Base-by-base conservation (phyloP, 2,113 vertebrate species). In the Hystrix brachyura region DNA sequence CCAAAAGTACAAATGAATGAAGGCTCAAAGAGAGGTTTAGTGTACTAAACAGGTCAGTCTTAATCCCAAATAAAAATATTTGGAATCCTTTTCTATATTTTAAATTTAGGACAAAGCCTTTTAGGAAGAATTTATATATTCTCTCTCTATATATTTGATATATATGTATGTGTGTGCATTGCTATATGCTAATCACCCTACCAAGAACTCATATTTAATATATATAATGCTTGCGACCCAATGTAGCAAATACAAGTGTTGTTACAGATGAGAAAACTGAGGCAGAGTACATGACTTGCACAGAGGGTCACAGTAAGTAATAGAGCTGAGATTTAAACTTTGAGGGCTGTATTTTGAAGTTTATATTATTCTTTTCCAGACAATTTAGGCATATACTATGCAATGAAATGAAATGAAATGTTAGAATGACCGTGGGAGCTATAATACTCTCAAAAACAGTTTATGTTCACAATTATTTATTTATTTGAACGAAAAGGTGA, bases 101-200 rank as follows among this genome's bases (percentile, higher is more conserved):
- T 48, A 71, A 96, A 38, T 96, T 90, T 83, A 94, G 72, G 84
- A 91, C 38, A 90, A 89, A 86, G 17, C 1, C 3, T 95, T 65
- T 93, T 89, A 59, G 48, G 43, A 93, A 17, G 23, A 81, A 94
- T 76, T 84, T 76, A 94, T 48, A 46, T 27, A 19, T 9, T 53
- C 27, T 86, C 29, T 60, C 34, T 69, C 32, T n/a, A 19, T 71
- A 8, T 34, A 67, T 57, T 57, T 57, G 55, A 23, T 23, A 62
- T 7, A 62, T 62, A 62, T 62, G 10, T 62, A 62, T 69, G 3
- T 69, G 19, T 19, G 5, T 69, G 4, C 19, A 15, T n/a, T 86
- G 60, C 62, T 87, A 34, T 84, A 59, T 62, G 34, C 27, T 46
- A 79, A 34, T 71, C 4, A 71, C 69, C 87, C 13, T 60, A 53